A percentile compares a stretch with the other conserved stretches of the same genome.
Evolutionary conservation across 2,797 vertebrate species (phyloP).

Genomic region (Neosilurus hyrtlii): DNA sequence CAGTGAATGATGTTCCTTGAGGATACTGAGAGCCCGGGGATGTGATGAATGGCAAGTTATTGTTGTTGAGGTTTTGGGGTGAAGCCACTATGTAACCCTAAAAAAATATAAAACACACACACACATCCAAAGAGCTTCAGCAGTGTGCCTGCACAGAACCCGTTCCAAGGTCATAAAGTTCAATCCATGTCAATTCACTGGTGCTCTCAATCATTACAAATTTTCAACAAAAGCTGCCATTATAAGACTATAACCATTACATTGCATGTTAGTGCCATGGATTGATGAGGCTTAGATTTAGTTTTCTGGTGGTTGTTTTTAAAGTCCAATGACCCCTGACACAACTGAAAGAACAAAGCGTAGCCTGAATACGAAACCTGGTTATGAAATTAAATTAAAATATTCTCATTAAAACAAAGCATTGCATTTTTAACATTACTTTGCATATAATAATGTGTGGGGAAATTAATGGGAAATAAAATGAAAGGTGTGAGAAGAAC

Average conservation of each 20-base stretch:
- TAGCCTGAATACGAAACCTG: not conserved
- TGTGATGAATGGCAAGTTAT: constrained; percentile 73
- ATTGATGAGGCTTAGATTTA: not conserved
- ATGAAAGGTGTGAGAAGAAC: not conserved
- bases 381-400: not conserved
- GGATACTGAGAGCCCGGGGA: constrained; percentile 73
- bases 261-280: not conserved
- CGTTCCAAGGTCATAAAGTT: not conserved
- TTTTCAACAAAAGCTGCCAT: not conserved
- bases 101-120: constrained; percentile 17
- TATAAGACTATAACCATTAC: not conserved
- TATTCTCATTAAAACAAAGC: not conserved
- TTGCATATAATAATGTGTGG: not conserved
- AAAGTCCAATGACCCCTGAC: not conserved
- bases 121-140: not conserved
- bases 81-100: constrained; percentile 78
- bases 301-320: not conserved
- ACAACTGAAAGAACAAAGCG: not conserved
- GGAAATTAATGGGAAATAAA: not conserved
- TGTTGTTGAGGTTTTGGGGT: constrained; percentile 71
- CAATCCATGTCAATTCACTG: not conserved
- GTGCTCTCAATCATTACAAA: not conserved
- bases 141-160: not conserved
- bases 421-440: not conserved
- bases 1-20: constrained; percentile 69